Evolutionary conservation across 92 coral and sea anemone genomes (phyloP).

Genomic region (Desmophyllum pertusum): DNA sequence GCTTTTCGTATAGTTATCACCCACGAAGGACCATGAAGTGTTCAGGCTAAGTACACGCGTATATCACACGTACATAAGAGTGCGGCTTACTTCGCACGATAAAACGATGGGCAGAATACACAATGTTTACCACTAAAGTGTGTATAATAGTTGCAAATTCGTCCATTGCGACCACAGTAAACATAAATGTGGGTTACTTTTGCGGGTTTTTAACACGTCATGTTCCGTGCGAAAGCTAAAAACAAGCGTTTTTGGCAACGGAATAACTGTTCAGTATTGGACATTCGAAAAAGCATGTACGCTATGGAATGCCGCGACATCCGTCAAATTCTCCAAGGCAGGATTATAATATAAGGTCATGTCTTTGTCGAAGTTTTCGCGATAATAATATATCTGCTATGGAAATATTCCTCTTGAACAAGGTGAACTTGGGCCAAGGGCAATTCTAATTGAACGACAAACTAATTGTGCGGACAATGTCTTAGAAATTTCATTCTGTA

Average conservation of each 20-base stretch:
- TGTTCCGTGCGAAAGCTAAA: conserved; percentile 23
- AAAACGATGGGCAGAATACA: neutral
- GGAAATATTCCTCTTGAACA: conserved; percentile 1
- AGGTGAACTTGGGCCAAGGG: conserved; percentile 33
- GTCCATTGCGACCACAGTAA: neutral
- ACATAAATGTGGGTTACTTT: conserved; percentile 2
- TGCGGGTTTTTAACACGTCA: conserved; percentile 6
- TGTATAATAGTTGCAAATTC: conserved; percentile 23
- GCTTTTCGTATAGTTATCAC: neutral
- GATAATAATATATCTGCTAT: neutral
- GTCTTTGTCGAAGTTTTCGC: neutral
- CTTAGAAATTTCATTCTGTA: conserved; percentile 34
- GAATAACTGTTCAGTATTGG: conserved; percentile 29
- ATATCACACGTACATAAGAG: conserved; percentile 19
- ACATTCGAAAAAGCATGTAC: neutral
- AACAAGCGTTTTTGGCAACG: conserved; percentile 18
- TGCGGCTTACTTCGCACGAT: neutral
- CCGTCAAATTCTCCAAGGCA: neutral
- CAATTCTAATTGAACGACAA: conserved; percentile 16
- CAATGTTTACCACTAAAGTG: neutral
- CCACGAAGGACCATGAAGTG: conserved; percentile 1
- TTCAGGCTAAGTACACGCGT: conserved; percentile 1
- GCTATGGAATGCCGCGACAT: neutral
- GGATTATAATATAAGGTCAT: too few species aligned
- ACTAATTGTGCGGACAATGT: conserved; percentile 16